Evolutionary conservation across 2,888 invertebrate species (phyloP).

Genomic region (Cantharis lateralis): DNA sequence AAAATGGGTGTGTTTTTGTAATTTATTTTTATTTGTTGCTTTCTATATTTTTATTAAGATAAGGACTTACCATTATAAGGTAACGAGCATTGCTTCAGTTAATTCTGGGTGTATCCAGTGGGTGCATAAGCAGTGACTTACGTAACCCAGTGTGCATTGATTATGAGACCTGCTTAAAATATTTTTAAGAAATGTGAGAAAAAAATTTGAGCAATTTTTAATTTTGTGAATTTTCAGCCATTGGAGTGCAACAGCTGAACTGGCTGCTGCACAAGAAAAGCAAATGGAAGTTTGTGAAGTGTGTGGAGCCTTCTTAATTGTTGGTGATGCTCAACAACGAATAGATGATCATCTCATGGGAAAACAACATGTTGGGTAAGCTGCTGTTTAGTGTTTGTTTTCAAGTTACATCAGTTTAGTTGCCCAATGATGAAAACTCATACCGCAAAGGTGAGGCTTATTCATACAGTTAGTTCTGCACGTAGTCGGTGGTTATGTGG

Average conservation of each 20-base stretch:
- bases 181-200: not conserved
- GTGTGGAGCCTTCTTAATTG: slow-evolving; percentile 98
- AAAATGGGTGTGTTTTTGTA: slow-evolving; percentile 63
- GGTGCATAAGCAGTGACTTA: not conserved
- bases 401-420: not conserved
- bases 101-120: not conserved
- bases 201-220: not conserved
- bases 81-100: not conserved
- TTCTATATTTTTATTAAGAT: slow-evolving; percentile 3
- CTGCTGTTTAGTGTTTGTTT: slow-evolving; percentile 39
- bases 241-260: slow-evolving; percentile 78
- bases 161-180: slow-evolving; percentile 19
- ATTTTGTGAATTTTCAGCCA: slow-evolving; percentile 53
- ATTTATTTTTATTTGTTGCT: not conserved
- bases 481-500: not conserved
- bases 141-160: slow-evolving; percentile 13
- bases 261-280: slow-evolving; percentile 90
- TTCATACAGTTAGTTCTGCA: not conserved
- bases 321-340: slow-evolving; percentile 96
- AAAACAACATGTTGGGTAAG: slow-evolving; percentile 95
- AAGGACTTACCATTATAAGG: not conserved
- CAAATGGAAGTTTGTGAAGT: slow-evolving; percentile 99
- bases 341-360: slow-evolving; percentile 98
- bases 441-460: not conserved
- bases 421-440: not conserved